A percentile compares a stretch with the other conserved stretches of the same genome.
phyloP scores from a whole-genome alignment of 2,113 vertebrate species.

The Protobothrops mucrosquamatus region DNA sequence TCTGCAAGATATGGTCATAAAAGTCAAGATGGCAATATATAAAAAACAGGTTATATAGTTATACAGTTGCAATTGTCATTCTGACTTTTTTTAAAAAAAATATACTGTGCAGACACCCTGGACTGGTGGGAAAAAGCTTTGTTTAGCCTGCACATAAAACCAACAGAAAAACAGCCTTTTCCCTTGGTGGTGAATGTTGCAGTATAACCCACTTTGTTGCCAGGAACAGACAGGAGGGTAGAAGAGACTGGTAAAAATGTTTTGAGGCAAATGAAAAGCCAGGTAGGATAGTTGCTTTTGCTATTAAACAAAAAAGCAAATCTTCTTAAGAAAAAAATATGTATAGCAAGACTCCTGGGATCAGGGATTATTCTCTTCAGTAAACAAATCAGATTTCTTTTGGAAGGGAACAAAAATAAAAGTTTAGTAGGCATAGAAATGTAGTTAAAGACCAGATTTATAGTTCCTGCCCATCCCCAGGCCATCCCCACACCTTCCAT shows the following conservation, averaged over 20 bases:
- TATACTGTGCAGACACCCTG: not conserved
- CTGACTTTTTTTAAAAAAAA: not conserved
- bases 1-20: not conserved
- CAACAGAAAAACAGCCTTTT: conserved; percentile 4
- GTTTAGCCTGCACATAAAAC: conserved; percentile 32
- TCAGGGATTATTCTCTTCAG: not conserved
- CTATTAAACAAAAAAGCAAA: not conserved
- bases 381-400: not conserved
- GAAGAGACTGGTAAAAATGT: conserved; percentile 7
- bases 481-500: not conserved
- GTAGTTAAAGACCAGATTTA: conserved; percentile 13
- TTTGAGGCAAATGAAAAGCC: not conserved
- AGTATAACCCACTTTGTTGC: conserved; percentile 7
- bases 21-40: not conserved
- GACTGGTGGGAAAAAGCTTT: conserved; percentile 24
- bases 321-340: conserved; percentile 4
- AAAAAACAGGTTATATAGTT: not conserved
- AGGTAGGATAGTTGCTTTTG: not conserved
- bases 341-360: conserved; percentile 16
- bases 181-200: conserved; percentile 8
- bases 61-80: not conserved
- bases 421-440: not conserved
- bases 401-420: not conserved
- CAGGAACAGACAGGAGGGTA: conserved; percentile 1
- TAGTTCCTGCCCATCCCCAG: not conserved